Conservation (phyloP, 2,888 invertebrate species). For the Norana najaformis region DNA sequence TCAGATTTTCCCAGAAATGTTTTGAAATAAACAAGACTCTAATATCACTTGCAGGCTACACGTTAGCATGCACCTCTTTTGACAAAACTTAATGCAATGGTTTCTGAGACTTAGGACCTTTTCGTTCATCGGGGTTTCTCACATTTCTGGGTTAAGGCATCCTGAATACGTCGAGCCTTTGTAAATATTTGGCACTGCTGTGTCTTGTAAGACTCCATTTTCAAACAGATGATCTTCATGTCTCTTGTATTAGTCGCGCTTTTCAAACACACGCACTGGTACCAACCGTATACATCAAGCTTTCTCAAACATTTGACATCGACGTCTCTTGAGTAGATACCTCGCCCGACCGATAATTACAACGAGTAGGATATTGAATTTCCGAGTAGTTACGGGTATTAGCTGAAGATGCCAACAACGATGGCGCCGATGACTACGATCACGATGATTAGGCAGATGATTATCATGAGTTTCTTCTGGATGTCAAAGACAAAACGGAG, state of each 20-base stretch:
- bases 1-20: background rate
- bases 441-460: slow-evolving; percentile 58
- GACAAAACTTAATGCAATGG: too few relatives aligned
- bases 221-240: background rate
- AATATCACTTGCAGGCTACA: background rate
- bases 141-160: too few relatives aligned
- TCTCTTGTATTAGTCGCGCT: background rate
- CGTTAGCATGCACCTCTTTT: background rate
- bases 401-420: slow-evolving; percentile 83
- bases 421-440: slow-evolving; percentile 75
- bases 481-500: slow-evolving; percentile 34
- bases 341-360: background rate
- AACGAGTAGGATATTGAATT: background rate
- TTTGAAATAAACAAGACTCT: background rate
- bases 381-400: background rate
- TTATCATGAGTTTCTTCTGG: slow-evolving; percentile 61
- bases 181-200: background rate
- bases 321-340: background rate
- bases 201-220: background rate
- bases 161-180: background rate
- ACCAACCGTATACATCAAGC: background rate
- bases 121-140: too few relatives aligned
- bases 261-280: background rate
- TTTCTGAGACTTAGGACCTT: too few relatives aligned
- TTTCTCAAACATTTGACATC: background rate